These are phyloP conservation scores for Lethenteron reissneri DNA, from an alignment of 2,113 vertebrate genomes.

Conservation along the genomic window DNA sequence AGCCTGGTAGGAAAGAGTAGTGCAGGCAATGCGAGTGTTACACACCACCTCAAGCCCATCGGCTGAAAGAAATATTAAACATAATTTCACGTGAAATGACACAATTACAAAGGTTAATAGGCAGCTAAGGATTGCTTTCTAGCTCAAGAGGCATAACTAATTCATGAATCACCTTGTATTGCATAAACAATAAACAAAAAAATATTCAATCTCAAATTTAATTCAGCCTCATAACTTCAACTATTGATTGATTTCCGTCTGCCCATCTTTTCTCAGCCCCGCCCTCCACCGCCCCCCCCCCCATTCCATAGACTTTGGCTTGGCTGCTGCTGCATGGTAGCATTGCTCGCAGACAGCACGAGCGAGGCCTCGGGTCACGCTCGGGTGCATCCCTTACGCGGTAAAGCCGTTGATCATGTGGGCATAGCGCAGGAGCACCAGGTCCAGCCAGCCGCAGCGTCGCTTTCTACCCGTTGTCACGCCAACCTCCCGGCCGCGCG, in stretches of 20 bases:
- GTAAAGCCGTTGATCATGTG: conserved; percentile 49
- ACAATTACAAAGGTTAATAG: no score
- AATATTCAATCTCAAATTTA: no score
- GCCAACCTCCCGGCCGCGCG: conserved; percentile 30
- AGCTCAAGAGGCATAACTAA: no score
- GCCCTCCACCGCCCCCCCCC: background rate
- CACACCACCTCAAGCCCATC: no score
- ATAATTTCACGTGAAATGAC: no score
- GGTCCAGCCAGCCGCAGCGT: conserved; percentile 32
- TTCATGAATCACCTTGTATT: no score
- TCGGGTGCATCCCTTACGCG: conserved; percentile 23
- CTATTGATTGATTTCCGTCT: background rate
- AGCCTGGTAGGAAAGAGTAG: conserved; percentile 26
- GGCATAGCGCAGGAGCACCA: conserved; percentile 39
- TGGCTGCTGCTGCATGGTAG: no score
- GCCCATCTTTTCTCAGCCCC: background rate
- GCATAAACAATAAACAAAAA: no score
- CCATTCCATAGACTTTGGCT: background rate
- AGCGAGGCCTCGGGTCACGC: background rate
- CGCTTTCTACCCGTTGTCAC: conserved; percentile 30
- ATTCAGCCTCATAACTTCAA: no score
- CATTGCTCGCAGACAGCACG: background rate
- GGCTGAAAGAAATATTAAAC: no score
- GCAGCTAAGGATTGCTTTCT: no score
- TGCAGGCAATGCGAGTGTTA: no score